Conservation (phyloP, 2,797 vertebrate genomes). For the Eulemur rubriventer region DNA sequence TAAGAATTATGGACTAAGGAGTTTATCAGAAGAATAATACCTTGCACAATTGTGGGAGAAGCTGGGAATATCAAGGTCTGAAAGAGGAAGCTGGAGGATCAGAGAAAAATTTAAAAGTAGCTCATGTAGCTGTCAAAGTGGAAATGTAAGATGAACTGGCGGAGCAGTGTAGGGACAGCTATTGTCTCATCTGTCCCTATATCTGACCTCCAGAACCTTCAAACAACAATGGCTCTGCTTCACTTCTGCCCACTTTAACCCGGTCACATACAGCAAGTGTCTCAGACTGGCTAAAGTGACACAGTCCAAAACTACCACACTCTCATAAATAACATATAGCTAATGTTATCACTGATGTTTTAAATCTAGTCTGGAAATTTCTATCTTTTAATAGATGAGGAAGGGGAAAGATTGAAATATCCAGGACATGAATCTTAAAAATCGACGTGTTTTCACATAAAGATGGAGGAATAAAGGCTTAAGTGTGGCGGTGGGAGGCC, state of each 20-base stretch:
- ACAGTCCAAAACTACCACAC: not conserved
- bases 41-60: not conserved
- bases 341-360: not conserved
- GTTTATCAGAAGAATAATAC: not conserved
- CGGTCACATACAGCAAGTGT: not conserved
- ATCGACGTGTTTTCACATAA: not conserved
- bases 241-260: not conserved
- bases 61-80: not conserved
- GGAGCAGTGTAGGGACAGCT: not conserved
- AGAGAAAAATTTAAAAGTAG: not conserved
- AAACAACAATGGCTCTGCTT: not conserved
- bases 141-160: not conserved
- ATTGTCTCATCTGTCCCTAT: not conserved
- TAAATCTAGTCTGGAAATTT: not conserved
- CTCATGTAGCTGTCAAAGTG: not conserved
- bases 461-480: not conserved
- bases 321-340: not conserved
- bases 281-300: not conserved
- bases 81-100: not conserved
- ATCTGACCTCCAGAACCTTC: not conserved
- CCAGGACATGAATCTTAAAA: not conserved
- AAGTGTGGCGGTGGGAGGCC: not conserved
- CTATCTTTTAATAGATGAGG: not conserved
- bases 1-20: not conserved
- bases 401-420: not conserved